Base-by-base conservation (phyloP, 2,113 vertebrate genomes). In the Oryzias javanicus region DNA sequence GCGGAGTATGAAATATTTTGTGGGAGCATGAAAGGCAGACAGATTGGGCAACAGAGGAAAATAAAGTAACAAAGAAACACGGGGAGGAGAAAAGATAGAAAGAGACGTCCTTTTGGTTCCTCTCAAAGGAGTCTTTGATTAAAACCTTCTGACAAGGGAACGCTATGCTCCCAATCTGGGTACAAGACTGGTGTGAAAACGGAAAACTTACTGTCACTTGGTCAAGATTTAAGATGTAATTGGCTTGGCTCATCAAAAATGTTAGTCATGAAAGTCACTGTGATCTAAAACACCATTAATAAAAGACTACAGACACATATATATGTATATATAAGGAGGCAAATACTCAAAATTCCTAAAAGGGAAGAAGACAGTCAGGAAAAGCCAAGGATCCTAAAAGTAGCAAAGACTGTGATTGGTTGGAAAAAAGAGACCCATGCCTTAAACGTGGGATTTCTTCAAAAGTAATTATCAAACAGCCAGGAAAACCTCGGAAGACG, bases 371-470 rank as follows among this genome's bases (percentile, higher is more conserved):
- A 56, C 19, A 45, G 46, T 49, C 49, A 76, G 59, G 63, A 64
- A 55, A 77, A 64, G 22, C 52, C 44, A 35, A 35, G 47, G 51
- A 67, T 80, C 58, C 83, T 80, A 66, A 78, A 87, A 86, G 85
- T 50, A 60, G 58, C 51, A 59, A 48, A 58, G 42, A 59, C 35
- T 60, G 25, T 59, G 52, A 62, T 50, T 60, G 4, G 41, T 44
- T 35, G 18, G 60, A 63, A 50, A 67, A 41, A n/a, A 40, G 7
- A 73, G 53, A 35, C 8, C 10, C 44, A 58, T 72, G 81, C 81
- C 64, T 53, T 60, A 49, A 55, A 42, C 67, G 63, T 62, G 64
- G 74, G 75, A 76, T 83, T 20, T 71, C 54, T 67, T 54, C 62
- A 65, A 29, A 42, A 14, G 64, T 79, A 75, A 46, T 27, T 64